Conservation (phyloP, 2,888 invertebrate genomes). For the Caenorhabditis afra region DNA sequence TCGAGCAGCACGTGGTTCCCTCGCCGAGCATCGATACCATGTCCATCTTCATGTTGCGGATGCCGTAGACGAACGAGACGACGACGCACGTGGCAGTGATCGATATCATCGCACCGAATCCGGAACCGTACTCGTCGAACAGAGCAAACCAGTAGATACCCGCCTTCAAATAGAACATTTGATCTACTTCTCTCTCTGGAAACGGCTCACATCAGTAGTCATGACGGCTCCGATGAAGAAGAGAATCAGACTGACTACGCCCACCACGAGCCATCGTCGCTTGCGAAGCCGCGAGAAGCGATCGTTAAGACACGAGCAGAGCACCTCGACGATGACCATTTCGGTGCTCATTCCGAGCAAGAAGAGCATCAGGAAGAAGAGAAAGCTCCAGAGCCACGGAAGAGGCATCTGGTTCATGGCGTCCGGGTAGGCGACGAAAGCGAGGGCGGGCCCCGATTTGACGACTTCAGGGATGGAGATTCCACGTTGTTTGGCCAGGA, state of each 20-base stretch:
- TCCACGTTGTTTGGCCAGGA: constrained; percentile 59
- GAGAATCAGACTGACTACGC: not conserved
- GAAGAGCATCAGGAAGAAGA: constrained; percentile 82
- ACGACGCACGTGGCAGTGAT: constrained; percentile 20
- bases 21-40: constrained; percentile 23
- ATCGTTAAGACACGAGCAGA: constrained; percentile 38
- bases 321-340: constrained; percentile 33
- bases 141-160: constrained; percentile 51
- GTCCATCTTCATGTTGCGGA: constrained; percentile 16
- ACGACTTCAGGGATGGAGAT: constrained; percentile 58
- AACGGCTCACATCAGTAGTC: constrained; percentile 23
- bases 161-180: constrained; percentile 27
- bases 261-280: constrained; percentile 17
- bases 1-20: not conserved
- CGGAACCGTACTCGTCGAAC: constrained; percentile 44
- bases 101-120: constrained; percentile 35
- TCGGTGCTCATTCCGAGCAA: constrained; percentile 79
- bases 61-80: constrained; percentile 27
- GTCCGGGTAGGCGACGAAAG: constrained; percentile 81
- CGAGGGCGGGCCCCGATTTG: constrained; percentile 80
- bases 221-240: constrained; percentile 23
- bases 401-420: constrained; percentile 80
- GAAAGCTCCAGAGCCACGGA: constrained; percentile 80
- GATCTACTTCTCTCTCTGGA: too few relatives aligned
- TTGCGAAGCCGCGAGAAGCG: constrained; percentile 16